Evolutionary conservation across 2,113 vertebrate species (phyloP).

Genomic region (Antennarius striatus): DNA sequence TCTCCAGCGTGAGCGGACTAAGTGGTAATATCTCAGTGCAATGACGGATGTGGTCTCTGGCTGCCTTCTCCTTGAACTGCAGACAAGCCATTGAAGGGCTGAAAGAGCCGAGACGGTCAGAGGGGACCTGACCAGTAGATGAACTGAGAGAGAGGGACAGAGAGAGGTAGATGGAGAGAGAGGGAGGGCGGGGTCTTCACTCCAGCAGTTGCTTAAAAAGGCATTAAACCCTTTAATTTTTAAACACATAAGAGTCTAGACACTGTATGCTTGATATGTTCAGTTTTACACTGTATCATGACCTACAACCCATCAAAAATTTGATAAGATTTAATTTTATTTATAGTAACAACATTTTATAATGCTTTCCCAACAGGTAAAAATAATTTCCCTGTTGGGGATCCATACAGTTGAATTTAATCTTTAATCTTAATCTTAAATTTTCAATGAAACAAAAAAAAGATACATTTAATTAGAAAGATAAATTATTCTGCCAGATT

Average conservation of each 20-base stretch:
- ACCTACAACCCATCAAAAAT: too few relatives aligned
- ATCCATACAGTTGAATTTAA: too few relatives aligned
- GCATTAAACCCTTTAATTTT: slow-evolving; percentile 1
- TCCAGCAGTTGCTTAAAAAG: slow-evolving; percentile 66
- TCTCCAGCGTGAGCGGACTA: slow-evolving; percentile 21
- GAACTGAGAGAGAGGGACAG: slow-evolving; percentile 53
- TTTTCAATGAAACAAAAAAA: too few relatives aligned
- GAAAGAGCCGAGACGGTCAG: slow-evolving; percentile 69
- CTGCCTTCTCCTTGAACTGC: slow-evolving; percentile 84
- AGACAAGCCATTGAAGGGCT: slow-evolving; percentile 85
- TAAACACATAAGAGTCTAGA: neutral
- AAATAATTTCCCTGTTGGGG: too few relatives aligned
- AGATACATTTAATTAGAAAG: too few relatives aligned
- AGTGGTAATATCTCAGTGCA: slow-evolving; percentile 46
- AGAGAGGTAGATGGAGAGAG: slow-evolving; percentile 17
- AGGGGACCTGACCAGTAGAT: slow-evolving; percentile 65
- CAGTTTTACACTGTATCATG: too few relatives aligned
- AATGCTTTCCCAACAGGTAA: too few relatives aligned
- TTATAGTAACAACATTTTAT: too few relatives aligned
- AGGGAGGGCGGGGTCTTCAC: slow-evolving; percentile 35
- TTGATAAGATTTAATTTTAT: too few relatives aligned
- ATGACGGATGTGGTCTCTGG: slow-evolving; percentile 77
- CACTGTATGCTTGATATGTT: too few relatives aligned
- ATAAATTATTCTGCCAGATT: too few relatives aligned
- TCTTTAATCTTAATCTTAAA: too few relatives aligned